Base-by-base conservation (phyloP, 2,113 vertebrate genomes). In the Pollimyrus isidori region DNA sequence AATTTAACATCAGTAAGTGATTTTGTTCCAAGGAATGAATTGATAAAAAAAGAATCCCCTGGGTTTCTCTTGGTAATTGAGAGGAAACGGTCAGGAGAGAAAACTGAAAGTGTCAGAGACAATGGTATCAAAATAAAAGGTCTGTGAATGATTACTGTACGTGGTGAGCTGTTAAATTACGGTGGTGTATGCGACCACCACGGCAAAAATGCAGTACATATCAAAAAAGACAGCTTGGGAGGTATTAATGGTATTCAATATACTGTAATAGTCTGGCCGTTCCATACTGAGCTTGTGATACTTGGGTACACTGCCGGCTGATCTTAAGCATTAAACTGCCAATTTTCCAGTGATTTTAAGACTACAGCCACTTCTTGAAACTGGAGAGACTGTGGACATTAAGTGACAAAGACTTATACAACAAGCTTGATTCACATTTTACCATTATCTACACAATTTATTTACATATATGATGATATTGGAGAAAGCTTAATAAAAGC, bases 281-380 rank as follows among this genome's bases (percentile, higher is more conserved):
- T 15, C 26, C 21, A 35, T 53, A 87, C 53, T 53, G n/a, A 87
- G 11, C 15, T 19, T 87, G 85, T 17, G 26, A 5, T 35, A 53
- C 50, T 53, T 53, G n/a, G 35, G 13, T 19, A 50, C 50, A 53
- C n/a, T 87, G 30, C 46, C 39, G 50, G 53, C 50, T 53, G 85
- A 87, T 35, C 50, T 56, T 30, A 56, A 23, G 50, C 50, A 53
- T 26, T 56, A 7, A 21, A 21, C 53, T 53, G 39, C 49, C 30
- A 87, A 56, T 87, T 87, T 56, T 35, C 85, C n/a, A 35, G 23
- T 86, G n/a, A 86, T 87, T 52, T 50, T 30, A 39, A 87, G 11
- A 50, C 85, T 30, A 39, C 50, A 39, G 7, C 11, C 46, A 48
- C 7, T 84, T 53, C 48, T 53, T 35, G n/a, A n/a, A 86, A 5